Conservation (phyloP, 2,888 invertebrate genomes). For the Rotaria socialis region DNA sequence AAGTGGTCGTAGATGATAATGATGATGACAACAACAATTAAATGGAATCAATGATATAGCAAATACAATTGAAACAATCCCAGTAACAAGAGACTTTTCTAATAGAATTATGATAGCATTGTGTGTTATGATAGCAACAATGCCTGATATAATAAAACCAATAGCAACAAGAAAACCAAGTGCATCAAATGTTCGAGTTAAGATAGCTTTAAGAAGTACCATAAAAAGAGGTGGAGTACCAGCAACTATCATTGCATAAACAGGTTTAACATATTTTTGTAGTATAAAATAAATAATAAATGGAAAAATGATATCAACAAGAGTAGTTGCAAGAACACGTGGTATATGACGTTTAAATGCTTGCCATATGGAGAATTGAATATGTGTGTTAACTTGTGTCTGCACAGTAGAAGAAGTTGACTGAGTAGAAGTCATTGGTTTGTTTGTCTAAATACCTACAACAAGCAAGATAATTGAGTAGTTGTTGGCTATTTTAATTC, state of each 20-base stretch:
- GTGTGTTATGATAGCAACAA: neutral
- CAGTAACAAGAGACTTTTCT: constrained; percentile 9
- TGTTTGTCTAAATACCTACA: no score
- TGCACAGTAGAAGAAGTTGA: no score
- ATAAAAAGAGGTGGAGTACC: neutral
- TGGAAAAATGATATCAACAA: neutral
- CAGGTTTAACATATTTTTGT: neutral
- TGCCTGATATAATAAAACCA: neutral
- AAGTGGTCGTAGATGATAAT: neutral
- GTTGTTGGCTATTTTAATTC: no score
- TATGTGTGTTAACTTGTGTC: no score
- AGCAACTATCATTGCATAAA: neutral
- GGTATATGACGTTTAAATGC: neutral
- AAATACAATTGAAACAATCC: neutral
- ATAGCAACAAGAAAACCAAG: constrained; percentile 9
- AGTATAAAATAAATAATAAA: neutral
- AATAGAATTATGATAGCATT: neutral
- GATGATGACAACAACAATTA: neutral
- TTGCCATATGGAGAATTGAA: neutral
- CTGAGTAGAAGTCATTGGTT: no score
- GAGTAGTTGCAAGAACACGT: neutral
- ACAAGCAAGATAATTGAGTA: no score
- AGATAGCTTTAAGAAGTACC: neutral
- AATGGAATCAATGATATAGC: neutral
- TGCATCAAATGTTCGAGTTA: neutral